These are phyloP conservation scores for Ploceus nigricollis DNA, from an alignment of 2,113 vertebrate species.

Conservation along the genomic window DNA sequence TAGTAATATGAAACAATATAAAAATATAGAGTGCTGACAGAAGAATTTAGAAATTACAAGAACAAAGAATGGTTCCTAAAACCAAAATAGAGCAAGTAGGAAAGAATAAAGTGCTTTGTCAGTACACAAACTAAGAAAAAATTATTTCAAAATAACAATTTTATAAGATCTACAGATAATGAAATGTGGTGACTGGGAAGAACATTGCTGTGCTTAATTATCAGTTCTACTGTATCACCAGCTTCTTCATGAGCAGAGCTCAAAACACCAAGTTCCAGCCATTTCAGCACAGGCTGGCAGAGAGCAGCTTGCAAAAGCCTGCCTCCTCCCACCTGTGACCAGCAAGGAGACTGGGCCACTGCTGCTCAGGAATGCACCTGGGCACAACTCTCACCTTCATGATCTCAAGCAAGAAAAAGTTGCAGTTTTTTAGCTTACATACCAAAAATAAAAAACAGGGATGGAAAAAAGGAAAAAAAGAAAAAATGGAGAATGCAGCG, in stretches of 20 bases:
- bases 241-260: not conserved
- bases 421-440: not conserved
- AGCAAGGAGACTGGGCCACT: not conserved
- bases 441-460: not conserved
- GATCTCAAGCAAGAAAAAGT: not conserved
- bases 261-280: not conserved
- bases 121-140: not conserved
- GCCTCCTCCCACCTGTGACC: not conserved
- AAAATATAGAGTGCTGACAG: not conserved
- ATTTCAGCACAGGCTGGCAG: not conserved
- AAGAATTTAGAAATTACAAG: not conserved
- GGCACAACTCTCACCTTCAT: not conserved
- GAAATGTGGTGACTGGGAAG: not conserved
- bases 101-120: not conserved
- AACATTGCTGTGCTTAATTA: not conserved
- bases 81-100: not conserved
- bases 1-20: not conserved
- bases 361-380: not conserved
- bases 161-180: not conserved
- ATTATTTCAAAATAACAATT: not conserved
- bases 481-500: not conserved
- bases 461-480: accelerated
- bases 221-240: not conserved
- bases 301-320: not conserved
- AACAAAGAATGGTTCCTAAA: not conserved